Evolutionary conservation across 2,888 invertebrate genomes (phyloP).

Genomic region (Melinaea marsaeus): DNA sequence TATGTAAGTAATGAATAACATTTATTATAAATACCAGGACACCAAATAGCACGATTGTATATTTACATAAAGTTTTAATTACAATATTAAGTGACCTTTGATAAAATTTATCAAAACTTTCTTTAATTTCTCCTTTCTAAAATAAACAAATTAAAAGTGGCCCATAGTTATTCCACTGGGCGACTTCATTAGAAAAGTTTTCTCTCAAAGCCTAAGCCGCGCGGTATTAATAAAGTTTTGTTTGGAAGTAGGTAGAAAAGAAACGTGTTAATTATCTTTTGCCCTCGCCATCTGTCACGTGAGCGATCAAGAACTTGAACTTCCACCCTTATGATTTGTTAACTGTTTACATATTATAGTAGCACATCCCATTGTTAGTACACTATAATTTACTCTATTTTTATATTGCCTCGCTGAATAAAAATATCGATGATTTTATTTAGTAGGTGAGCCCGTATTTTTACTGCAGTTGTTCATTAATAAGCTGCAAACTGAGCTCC

Average conservation of each 20-base stretch:
- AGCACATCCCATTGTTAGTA: no score
- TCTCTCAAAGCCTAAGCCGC: conserved; percentile 70
- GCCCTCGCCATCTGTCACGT: conserved; percentile 64
- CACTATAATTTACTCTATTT: no score
- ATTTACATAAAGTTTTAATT: conserved; percentile 5
- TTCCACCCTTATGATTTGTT: background rate
- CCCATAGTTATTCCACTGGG: conserved; percentile 67
- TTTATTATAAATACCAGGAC: background rate
- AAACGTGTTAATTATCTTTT: conserved; percentile 74
- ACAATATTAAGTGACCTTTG: conserved; percentile 1
- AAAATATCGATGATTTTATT: no score
- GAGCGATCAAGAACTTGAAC: conserved; percentile 20
- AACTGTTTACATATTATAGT: no score
- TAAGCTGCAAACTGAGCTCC: conserved; percentile 16
- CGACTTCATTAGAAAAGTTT: conserved; percentile 77
- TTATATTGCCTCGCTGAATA: no score
- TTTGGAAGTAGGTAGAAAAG: conserved; percentile 64
- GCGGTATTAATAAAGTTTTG: conserved; percentile 77
- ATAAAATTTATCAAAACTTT: conserved; percentile 13
- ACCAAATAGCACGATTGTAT: background rate
- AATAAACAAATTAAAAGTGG: conserved; percentile 69
- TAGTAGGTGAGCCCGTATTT: background rate
- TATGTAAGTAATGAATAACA: background rate
- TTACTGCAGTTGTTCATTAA: conserved; percentile 12
- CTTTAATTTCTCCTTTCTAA: conserved; percentile 44